Evolutionary conservation across 2,113 vertebrate genomes (phyloP).

Genomic region (Platycercus adscitus): DNA sequence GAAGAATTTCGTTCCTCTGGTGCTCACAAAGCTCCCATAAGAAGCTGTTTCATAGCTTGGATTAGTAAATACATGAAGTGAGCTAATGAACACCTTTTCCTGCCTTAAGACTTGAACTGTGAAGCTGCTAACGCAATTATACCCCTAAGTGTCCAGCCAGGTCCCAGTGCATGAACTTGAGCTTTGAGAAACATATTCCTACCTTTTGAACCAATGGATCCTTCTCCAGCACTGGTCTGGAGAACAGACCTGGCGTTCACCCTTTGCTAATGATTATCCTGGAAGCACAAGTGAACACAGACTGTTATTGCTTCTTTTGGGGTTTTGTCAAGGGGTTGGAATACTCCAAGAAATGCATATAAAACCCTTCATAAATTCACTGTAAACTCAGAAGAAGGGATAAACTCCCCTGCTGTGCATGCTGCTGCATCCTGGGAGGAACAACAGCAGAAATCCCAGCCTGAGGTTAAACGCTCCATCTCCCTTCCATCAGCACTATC

Average conservation of each 20-base stretch:
- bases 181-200: neutral
- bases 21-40: neutral
- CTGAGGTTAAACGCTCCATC: neutral
- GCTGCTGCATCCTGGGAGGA: neutral
- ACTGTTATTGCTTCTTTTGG: neutral
- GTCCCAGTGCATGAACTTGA: neutral
- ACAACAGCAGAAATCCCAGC: neutral
- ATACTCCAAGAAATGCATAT: neutral
- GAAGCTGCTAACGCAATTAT: neutral
- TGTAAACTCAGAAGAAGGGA: neutral
- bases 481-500: slow-evolving; percentile 1
- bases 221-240: neutral
- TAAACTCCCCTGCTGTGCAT: neutral
- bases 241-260: neutral
- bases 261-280: neutral
- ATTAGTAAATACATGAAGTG: neutral
- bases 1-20: neutral
- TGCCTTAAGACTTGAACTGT: neutral
- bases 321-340: neutral
- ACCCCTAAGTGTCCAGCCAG: neutral
- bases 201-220: neutral
- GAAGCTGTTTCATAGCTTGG: neutral
- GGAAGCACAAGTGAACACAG: neutral
- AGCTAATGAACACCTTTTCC: neutral
- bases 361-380: neutral